Base-by-base conservation (phyloP, 2,113 vertebrate species). In the Okapia johnstoni region DNA sequence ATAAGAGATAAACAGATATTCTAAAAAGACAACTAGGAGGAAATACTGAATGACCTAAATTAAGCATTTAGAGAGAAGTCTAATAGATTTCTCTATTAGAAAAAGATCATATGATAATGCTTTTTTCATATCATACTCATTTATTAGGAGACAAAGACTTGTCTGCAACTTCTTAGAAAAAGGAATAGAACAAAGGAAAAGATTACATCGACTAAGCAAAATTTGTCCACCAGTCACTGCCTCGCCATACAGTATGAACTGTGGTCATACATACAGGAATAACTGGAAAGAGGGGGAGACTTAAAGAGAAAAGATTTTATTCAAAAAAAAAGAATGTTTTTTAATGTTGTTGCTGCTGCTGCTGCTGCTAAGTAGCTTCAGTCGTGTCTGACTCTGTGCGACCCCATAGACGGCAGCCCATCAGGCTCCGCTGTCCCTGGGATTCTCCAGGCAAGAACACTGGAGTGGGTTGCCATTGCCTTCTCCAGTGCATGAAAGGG, bases 101-200 rank as follows among this genome's bases (percentile, higher is more conserved):
- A 96, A 95, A 93, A 80, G 21, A 90, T 54, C 77, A 85, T 43
- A 94, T 81, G 48, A n/a, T 58, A 79, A 90, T 88, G 19, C 6
- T 85, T 97, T 89, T 90, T 90, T 90, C 58, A 73, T 48, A 90
- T 50, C 61, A 90, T 30, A 85, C 6, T 58, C 61, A 61, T 85
- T 66, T 84, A 89, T 73, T 90, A 97, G n/a, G 14, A 28, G 14
- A 60, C 55, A 92, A 95, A 55, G 50, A 63, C 60, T 90, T 73
- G 94, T 97, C 85, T 80, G 30, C 90, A 93, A 85, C 17, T 77
- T 95, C 63, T 61, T 84, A 12, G 23, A 84, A 96, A 94, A 87
- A 60, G 36, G 36, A 81, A 66, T 7, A 79, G 93, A 81, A 60
- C 79, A 97, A 95, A 95, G n/a, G n/a, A 93, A 91, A 52, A 90